Evolutionary conservation across 2,888 invertebrate species (phyloP), one percentile per base, ranked within the genome.

Genomic region (Argyra leucocephala): DNA sequence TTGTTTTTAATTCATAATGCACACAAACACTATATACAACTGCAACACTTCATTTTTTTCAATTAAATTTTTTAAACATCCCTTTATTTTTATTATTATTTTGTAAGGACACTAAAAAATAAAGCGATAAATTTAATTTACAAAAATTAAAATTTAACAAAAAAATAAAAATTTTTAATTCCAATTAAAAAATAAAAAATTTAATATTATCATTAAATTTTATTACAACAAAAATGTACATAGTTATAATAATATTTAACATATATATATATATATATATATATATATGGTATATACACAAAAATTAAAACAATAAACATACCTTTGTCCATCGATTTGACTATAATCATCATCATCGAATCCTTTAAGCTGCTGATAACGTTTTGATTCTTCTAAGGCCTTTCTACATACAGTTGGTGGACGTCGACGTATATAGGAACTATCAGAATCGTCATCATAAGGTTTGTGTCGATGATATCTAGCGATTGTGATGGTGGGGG

Each of bases 401-500:
- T 66, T 73, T 23, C 63, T 74, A 26, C 74, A 84, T 70, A 85
- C 85, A 73, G 85, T 86, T 79, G 88, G 86, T 67, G 89, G 89
- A 76, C 91, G 84, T 70, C 90, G 83, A 66, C 90, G 85, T 81
- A 91, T 90, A 83, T 91, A 91, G 73, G 90, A 89, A 80, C 86
- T 88, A 75, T 89, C 88, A 80, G 88, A 78, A 75, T 90, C 89
- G 77, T 88, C 86, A 71, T 88, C 88, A 75, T 88, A 83, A 72
- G 83, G 82, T 76, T 86, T 86, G 66, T 85, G 81, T 60, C 84
- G 83, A 67, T 84, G 67, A 61, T 69, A 69, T 67, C 69, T 69
- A 64, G 48, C n/a, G 48, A 48, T 48, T n/a, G n/a, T 18, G 12
- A 18, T 48, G 4, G 18, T 21, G 26, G 12, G 12, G 12, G 6